A percentile compares a stretch with the other conserved stretches of the same genome.
Conservation (phyloP, 2,113 vertebrate species). For the Sterrhoptilus dennistouni region DNA sequence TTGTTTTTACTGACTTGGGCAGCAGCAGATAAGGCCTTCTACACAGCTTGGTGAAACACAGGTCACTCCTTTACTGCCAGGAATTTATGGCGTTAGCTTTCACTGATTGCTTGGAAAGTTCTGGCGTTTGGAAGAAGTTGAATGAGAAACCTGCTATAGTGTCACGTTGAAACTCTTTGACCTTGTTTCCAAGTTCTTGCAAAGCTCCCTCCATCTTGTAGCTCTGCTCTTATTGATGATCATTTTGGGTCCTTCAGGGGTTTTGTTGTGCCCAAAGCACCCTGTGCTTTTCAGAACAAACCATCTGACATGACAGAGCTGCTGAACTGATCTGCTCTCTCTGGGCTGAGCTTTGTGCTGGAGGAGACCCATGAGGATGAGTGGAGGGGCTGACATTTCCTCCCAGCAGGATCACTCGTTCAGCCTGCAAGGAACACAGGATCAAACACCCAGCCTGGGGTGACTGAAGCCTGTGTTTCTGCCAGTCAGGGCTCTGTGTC, state of each 20-base stretch:
- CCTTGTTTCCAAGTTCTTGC: conserved; percentile 3
- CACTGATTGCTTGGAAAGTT: background rate
- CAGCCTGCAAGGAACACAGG: background rate
- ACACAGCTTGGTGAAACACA: rapidly evolving
- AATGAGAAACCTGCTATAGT: background rate
- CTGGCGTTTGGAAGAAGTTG: background rate
- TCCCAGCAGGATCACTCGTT: background rate
- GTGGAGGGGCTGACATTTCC: background rate
- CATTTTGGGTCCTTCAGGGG: background rate
- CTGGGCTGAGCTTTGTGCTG: background rate
- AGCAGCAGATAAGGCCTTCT: background rate
- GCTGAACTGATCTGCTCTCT: background rate
- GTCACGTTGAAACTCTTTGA: background rate
- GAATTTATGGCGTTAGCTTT: background rate
- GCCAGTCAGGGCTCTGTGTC: background rate
- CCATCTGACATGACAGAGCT: conserved; percentile 22
- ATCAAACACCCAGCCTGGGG: background rate
- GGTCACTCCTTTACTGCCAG: background rate
- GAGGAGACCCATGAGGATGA: background rate
- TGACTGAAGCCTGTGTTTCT: background rate
- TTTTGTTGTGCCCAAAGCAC: background rate
- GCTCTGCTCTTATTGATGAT: conserved; percentile 8
- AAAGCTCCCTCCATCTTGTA: background rate
- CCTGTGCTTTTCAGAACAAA: background rate
- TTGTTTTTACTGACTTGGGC: background rate